Evolutionary conservation across 2,113 vertebrate species (phyloP), one percentile per base, ranked within the genome.

Genomic region (Heteronetta atricapilla): DNA sequence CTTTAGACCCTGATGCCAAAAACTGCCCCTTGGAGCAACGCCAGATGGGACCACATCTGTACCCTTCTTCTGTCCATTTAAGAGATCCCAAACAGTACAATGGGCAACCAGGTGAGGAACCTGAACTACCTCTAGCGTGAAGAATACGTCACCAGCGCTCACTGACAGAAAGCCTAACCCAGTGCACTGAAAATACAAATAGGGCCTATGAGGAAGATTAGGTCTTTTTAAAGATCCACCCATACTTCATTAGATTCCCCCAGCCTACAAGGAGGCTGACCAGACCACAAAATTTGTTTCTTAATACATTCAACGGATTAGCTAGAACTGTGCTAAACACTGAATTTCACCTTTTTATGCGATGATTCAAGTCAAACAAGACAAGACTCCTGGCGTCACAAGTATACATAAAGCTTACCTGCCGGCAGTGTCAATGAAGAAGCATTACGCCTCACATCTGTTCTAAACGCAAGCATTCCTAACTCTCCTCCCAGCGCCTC

Each of bases 181-280:
- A 73, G 13, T 44, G 56, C 19, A n/a, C 31, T 21, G 10, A 74
- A 81, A 85, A 64, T 29, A 77, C 3, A 73, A 78, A 62, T 0
- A 78, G 34, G 63, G 50, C 26, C 26, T 53, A 12, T 3, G 6
- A 80, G 46, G 46, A 82, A 0, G 0, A 82, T 0, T 38, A 29
- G 72, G 46, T 18, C 23, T 73, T 70, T 84, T 1, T 84, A 31
- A 88, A 82, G 21, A 78, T 21, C 70, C 81, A 44, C 29, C 26
- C 59, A 55, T 34, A 50, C 6, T 17, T 15, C n/a, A 6, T 8
- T 21, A 62, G 42, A 48, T 10, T n/a, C 42, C 34, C 26, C 15
- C 40, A 83, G 46, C 25, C 20, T 44, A 46, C 0, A 0, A 86
- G 3, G 34, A 63, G 33, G 26, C 34, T 48, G 46, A 72, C 10